Conservation (phyloP, 2,888 invertebrate species). For the Malthinus flaveolus region DNA sequence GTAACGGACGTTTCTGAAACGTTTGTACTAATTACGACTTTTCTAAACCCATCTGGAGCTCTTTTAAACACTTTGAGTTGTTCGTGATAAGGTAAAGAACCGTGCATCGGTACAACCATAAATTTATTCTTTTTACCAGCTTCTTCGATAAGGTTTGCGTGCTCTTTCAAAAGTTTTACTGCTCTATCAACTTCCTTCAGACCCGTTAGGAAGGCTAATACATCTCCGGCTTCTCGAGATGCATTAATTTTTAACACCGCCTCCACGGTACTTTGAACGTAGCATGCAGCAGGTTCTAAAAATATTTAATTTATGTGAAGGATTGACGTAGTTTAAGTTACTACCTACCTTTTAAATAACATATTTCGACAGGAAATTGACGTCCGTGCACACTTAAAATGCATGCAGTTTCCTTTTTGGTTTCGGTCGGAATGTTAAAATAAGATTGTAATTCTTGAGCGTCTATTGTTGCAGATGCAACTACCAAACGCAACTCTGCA, state of each 20-base stretch:
- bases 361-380: constrained; percentile 83
- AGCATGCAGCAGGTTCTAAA: constrained; percentile 84
- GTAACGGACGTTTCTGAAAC: constrained; percentile 97
- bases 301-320: constrained; percentile 38
- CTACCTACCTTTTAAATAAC: constrained; percentile 72
- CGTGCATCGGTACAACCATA: constrained; percentile 87
- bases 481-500: constrained; percentile 77
- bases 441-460: constrained; percentile 82
- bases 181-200: constrained; percentile 91
- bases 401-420: constrained; percentile 68
- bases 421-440: constrained; percentile 64
- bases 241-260: constrained; percentile 88
- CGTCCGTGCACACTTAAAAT: constrained; percentile 89
- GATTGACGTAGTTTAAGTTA: neutral
- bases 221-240: constrained; percentile 80
- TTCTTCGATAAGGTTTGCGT: constrained; percentile 60
- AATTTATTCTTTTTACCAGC: constrained; percentile 60
- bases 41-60: constrained; percentile 71
- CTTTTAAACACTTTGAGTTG: constrained; percentile 81
- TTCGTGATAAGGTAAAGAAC: constrained; percentile 78
- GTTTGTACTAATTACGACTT: constrained; percentile 92
- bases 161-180: constrained; percentile 65
- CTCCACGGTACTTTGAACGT: constrained; percentile 85
- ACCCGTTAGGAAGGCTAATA: constrained; percentile 91
- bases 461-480: constrained; percentile 95